Evolutionary conservation across 2,888 invertebrate genomes (phyloP).

Genomic region (Empis livida): DNA sequence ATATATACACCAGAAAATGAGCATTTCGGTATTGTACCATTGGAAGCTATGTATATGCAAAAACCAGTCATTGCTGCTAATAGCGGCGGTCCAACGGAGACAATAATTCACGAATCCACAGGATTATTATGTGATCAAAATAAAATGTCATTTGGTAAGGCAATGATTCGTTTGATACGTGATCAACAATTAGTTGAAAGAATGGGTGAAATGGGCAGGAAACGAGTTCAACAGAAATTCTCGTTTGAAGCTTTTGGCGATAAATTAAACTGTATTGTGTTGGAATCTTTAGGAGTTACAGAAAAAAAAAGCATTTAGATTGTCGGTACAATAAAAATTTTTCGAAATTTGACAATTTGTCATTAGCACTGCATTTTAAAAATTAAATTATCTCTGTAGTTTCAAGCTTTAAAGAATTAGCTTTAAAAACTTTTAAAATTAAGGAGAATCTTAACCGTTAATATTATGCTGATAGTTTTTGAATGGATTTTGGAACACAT

Average conservation of each 20-base stretch:
- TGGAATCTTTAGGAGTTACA: neutral
- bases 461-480: no score
- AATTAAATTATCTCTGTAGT: no score
- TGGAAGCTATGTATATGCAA: slow-evolving; percentile 92
- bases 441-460: no score
- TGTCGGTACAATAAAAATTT: no score
- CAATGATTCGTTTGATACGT: slow-evolving; percentile 56
- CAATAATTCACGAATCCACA: slow-evolving; percentile 62
- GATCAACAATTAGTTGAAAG: slow-evolving; percentile 45
- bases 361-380: no score
- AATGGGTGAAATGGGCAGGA: slow-evolving; percentile 64
- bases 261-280: slow-evolving; percentile 42
- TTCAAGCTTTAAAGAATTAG: no score
- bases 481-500: no score
- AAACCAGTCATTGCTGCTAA: slow-evolving; percentile 92
- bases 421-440: no score
- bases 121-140: slow-evolving; percentile 66
- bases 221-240: slow-evolving; percentile 65
- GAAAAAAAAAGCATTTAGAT: no score
- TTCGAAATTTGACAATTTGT: no score
- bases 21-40: slow-evolving; percentile 98
- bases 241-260: slow-evolving; percentile 70
- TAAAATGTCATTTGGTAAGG: slow-evolving; percentile 58
- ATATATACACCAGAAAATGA: slow-evolving; percentile 94
- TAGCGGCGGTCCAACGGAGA: slow-evolving; percentile 93